Base-by-base conservation (phyloP, 92 coral and sea anemone genomes). In the Chrysogorgia sp. region DNA sequence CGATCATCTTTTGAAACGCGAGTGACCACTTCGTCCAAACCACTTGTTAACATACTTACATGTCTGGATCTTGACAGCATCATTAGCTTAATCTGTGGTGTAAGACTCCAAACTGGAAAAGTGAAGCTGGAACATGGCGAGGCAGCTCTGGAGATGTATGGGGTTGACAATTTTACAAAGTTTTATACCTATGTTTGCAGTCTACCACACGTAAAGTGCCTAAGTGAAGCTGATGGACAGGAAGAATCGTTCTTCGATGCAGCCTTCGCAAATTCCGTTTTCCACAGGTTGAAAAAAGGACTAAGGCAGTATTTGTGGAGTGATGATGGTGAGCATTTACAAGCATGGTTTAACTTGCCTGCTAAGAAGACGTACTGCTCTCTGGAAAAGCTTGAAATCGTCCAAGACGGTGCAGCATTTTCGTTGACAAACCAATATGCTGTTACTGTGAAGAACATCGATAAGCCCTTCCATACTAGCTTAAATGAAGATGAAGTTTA, bases 61-160 rank as follows among this genome's bases (percentile, higher is more conserved):
- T 60, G 67, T 60, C 67, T 60, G 31, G 67, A 60, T 26, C 31
- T 60, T 13, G 67, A 60, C 67, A 60, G 7, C 3, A 2, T 60
- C 14, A 60, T 60, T 28, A 10, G n/a, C 10, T 10, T 62, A 28
- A 28, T 62, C n/a, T 62, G 68, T 24, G 1, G 40, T 31, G 3
- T 30, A 62, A 62, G 25, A 24, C 68, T 62, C 68, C 22, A 19
- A 31, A 62, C 20, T 62, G 37, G 40, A 3, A 62, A 62, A 62
- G 41, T 62, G 17, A 62, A 62, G 34, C 37, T 62, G 12, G 68
- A 10, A 1, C n/a, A 1, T 28, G 68, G 40, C 12, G 68, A 62
- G 20, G 68, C 40, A 19, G 20, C 40, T 28, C 68, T 62, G 30
- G 68, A 62, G 41, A 1, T n/a, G 12, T 24, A 62, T 31, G 68